Percentiles rank a stretch among this genome's conserved stretches.
phyloP scores from a whole-genome alignment of 2,888 invertebrate species.

The Eupsilia transversa region DNA sequence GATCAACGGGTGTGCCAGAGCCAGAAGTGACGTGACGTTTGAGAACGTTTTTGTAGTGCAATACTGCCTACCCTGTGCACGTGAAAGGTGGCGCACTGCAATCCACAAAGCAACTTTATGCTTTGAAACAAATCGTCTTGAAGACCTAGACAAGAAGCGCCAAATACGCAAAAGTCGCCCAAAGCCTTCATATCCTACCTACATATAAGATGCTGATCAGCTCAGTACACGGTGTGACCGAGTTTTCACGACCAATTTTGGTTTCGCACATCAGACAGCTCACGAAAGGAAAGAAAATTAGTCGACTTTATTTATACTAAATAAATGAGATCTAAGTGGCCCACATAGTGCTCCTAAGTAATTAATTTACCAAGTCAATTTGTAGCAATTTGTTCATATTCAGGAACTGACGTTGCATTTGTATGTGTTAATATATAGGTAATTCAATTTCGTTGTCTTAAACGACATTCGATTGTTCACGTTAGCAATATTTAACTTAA shows the following conservation, averaged over 20 bases:
- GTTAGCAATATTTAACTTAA: not conserved
- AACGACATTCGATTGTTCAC: not conserved
- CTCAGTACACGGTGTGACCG: not conserved
- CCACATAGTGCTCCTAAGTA: not conserved
- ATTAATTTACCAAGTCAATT: constrained; percentile 10
- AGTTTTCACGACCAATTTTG: not conserved
- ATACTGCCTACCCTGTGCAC: not conserved
- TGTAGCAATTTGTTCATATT: constrained; percentile 5
- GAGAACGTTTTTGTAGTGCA: not conserved
- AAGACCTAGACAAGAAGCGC: not conserved
- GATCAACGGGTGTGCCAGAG: not conserved
- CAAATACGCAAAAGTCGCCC: not conserved
- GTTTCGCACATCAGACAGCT: not conserved
- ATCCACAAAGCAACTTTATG: not conserved
- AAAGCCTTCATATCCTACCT: not conserved
- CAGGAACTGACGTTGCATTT: not conserved
- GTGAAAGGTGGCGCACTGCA: not conserved
- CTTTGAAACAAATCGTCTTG: not conserved
- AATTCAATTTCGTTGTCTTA: not conserved
- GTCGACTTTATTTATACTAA: not conserved
- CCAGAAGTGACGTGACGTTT: not conserved
- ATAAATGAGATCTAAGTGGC: too few relatives aligned
- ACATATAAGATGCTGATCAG: too few relatives aligned
- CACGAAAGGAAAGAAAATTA: not conserved
- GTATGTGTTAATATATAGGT: not conserved